Evolutionary conservation across 2,113 vertebrate species (phyloP).

Genomic region (Notothenia coriiceps): DNA sequence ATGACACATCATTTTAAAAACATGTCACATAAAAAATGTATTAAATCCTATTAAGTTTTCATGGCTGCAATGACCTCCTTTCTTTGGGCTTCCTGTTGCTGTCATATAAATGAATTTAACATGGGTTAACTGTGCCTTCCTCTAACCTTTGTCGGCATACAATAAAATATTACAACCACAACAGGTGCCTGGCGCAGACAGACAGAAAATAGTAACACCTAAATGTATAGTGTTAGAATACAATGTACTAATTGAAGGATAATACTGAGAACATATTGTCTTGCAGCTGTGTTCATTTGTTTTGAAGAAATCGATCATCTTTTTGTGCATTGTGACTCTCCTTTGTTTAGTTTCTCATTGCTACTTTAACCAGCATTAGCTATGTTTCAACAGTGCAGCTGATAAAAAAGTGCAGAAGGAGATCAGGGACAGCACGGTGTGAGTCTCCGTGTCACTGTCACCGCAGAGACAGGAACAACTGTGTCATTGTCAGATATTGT

Average conservation of each 20-base stretch:
- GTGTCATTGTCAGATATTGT: constrained; percentile 66
- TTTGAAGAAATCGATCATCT: neutral
- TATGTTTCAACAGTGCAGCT: constrained; percentile 32
- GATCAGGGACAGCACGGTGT: constrained; percentile 12
- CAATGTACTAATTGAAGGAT: neutral
- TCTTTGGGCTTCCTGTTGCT: neutral
- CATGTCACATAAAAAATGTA: neutral
- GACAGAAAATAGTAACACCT: no score
- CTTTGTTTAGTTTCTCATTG: neutral
- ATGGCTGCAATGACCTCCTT: neutral
- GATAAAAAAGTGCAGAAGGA: constrained; percentile 12
- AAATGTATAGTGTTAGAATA: no score
- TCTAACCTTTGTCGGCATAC: constrained; percentile 5
- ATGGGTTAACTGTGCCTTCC: neutral
- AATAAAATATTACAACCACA: constrained; percentile 4
- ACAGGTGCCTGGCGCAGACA: neutral
- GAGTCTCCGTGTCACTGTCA: constrained; percentile 26
- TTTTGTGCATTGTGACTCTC: neutral
- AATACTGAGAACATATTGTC: neutral
- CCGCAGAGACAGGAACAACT: constrained; percentile 36
- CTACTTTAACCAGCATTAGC: neutral
- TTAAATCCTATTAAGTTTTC: neutral
- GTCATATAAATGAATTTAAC: neutral
- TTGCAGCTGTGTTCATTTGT: neutral
- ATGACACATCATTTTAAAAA: neutral